phyloP scores from a whole-genome alignment of 2,113 vertebrate species.

The Eira barbara region DNA sequence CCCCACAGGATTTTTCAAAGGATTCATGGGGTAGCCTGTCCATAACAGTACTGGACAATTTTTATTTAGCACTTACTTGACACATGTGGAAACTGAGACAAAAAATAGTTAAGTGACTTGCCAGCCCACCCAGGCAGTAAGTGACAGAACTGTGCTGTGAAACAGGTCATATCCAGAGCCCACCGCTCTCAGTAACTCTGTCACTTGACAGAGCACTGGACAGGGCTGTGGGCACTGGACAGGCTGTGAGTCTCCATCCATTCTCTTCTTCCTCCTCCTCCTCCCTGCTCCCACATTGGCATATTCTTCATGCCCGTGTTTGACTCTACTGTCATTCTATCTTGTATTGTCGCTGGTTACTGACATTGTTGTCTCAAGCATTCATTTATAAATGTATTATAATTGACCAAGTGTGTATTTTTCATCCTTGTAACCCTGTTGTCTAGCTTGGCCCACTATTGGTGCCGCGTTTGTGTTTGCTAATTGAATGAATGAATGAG shows the following conservation, averaged over 20 bases:
- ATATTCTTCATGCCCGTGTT: background rate
- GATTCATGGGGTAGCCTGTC: background rate
- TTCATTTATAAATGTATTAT: background rate
- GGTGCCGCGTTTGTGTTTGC: background rate
- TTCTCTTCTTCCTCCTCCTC: too few relatives aligned
- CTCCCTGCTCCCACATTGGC: fast-evolving
- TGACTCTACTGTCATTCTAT: background rate
- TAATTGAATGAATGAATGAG: background rate
- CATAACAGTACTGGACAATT: background rate
- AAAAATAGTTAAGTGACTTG: background rate
- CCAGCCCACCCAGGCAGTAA: background rate
- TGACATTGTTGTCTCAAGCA: background rate
- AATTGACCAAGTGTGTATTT: background rate
- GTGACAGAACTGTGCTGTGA: background rate
- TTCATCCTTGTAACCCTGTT: background rate
- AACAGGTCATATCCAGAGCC: background rate
- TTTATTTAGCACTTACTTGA: background rate
- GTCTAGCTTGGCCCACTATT: background rate
- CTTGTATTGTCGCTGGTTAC: background rate
- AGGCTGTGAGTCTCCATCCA: fast-evolving
- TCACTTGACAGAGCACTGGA: background rate
- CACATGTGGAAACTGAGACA: background rate
- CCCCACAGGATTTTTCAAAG: background rate
- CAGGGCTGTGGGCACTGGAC: background rate
- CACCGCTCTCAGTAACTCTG: too few relatives aligned